Conservation (phyloP, 2,888 invertebrate species). For the Galeopsomyia nigrocyanea region DNA sequence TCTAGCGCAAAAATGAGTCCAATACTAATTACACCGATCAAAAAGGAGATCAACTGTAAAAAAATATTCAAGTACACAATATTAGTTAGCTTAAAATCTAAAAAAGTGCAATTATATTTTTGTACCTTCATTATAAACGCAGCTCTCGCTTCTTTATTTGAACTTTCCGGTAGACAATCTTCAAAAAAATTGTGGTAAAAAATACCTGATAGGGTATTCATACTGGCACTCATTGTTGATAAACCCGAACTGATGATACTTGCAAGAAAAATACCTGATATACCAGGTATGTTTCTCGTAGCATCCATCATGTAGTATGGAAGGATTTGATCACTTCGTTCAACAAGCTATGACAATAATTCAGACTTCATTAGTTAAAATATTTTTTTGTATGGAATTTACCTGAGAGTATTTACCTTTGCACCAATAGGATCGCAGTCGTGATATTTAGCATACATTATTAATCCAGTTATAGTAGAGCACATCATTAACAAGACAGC, state of each 20-base stretch:
- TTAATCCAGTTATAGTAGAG: conserved; percentile 74
- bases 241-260: conserved; percentile 82
- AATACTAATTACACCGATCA: conserved; percentile 71
- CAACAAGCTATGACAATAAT: conserved; percentile 50
- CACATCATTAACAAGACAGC: conserved; percentile 73
- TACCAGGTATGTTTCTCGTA: conserved; percentile 76
- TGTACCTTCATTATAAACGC: conserved; percentile 74
- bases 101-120: conserved; percentile 77
- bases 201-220: conserved; percentile 77
- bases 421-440: conserved; percentile 76
- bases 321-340: conserved; percentile 72
- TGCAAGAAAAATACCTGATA: conserved; percentile 82
- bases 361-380: too few relatives aligned
- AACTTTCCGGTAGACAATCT: conserved; percentile 70
- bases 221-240: conserved; percentile 75
- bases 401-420: conserved; percentile 60
- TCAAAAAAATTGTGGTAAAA: conserved; percentile 77
- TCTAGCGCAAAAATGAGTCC: conserved; percentile 74
- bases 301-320: conserved; percentile 82
- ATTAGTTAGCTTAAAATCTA: too few relatives aligned
- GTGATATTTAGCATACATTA: conserved; percentile 76
- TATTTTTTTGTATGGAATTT: not conserved
- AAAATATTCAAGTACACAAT: too few relatives aligned
- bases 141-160: conserved; percentile 70
- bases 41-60: conserved; percentile 70